phyloP scores from a whole-genome alignment of 2,113 vertebrate species.

The Nothocercus nigrocapillus region DNA sequence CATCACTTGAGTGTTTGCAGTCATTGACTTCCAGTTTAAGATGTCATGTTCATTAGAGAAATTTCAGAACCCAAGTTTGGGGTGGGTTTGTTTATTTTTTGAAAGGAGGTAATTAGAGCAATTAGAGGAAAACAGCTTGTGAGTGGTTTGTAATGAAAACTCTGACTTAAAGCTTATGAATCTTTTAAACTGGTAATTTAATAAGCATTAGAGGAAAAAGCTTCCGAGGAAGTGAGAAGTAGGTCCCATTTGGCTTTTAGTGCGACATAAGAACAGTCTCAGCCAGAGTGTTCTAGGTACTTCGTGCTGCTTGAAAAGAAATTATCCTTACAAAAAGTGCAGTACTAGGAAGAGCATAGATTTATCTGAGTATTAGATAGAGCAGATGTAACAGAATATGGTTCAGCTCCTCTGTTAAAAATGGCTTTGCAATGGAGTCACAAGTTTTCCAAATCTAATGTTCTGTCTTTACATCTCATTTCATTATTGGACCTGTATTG shows the following conservation, averaged over 20 bases:
- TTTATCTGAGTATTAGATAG: background rate
- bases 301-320: background rate
- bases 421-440: background rate
- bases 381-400: background rate
- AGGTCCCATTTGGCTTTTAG: background rate
- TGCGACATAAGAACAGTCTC: too few species aligned
- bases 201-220: background rate
- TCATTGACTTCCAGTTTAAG: background rate
- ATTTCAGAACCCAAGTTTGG: background rate
- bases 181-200: background rate
- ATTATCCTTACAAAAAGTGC: background rate
- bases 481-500: background rate
- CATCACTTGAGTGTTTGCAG: background rate
- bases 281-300: background rate
- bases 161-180: background rate
- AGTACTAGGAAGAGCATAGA: background rate
- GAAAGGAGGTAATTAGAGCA: background rate
- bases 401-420: background rate
- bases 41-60: background rate
- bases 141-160: background rate
- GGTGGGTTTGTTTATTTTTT: background rate
- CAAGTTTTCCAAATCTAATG: background rate
- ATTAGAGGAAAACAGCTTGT: background rate
- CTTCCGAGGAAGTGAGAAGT: background rate
- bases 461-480: background rate